Evolutionary conservation across 2,888 invertebrate species (phyloP), one percentile per base, ranked within the genome.

Genomic region (Horisme vitalbata): DNA sequence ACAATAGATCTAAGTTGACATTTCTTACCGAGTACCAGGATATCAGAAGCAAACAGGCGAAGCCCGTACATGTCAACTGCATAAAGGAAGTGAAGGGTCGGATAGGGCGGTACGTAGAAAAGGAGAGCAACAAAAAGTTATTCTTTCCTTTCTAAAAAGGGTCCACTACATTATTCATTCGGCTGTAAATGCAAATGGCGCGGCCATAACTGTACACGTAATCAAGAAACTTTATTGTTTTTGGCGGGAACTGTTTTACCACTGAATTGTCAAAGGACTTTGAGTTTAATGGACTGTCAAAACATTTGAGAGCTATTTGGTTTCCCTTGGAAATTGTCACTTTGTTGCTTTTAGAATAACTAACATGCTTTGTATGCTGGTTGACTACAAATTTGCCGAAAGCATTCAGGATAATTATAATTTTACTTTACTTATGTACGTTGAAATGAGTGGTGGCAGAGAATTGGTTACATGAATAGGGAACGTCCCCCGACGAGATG

Each of bases 101-200:
- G 23, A 37, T 53, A 45, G 51, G 55, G 52, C 48, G 52, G 38
- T 34, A 38, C 50, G 21, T 34, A 38, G 61, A 63, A 44, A 57
- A 55, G 51, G 62, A 63, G 52, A 39, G 52, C 43, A 6, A 23
- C 31, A 31, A 39, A 39, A 35, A 35, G 14, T 38, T 39, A 38
- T 45, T 51, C 24, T 39, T 44, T 41, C 41, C 32, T 41, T 32
- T 30, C 46, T 44, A 58, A 71, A 70, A 71, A 63, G 61, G 63
- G 61, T 52, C 45, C 55, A 57, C 70, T 75, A 66, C 75, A 75
- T 78, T 75, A 79, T 79, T 78, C 73, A 79, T 79, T 65, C 59
- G 55, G 57, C 70, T 67, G 67, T 68, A 74, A 74, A 78, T 76
- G 68, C 66, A 69, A 73, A 73, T 66, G 68, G 65, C 61, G 65